Base-by-base conservation (phyloP, 2,113 vertebrate species). In the Otocyon megalotis region DNA sequence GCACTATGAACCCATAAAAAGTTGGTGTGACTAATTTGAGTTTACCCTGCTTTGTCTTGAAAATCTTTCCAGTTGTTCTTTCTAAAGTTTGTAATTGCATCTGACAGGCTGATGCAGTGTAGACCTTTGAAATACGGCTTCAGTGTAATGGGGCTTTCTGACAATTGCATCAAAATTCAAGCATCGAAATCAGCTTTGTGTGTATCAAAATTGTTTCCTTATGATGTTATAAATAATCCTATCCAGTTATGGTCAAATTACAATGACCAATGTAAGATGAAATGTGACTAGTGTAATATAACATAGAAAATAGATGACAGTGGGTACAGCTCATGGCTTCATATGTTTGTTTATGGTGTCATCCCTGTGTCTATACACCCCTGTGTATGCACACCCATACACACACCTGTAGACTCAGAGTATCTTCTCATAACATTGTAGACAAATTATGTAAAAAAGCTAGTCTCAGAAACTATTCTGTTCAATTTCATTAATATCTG, bases 1-100 rank as follows among this genome's bases (percentile, higher is more conserved):
- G 16, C 28, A 95, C 43, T 54, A 24, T 71, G 94, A 93, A 82
- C n/a, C 30, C 87, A 69, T 76, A 67, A 96, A 97, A 95, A 72
- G 48, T 76, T 76, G 53, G 76, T 79, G 13, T 71, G 72, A 77
- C 85, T 97, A 69, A 97, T 93, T 82, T 37, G 19, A 77, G 79
- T 85, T 89, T 94, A 76, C 16, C 6, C 17, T 87, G 19, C 50
- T 92, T 96, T 93, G 63, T 81, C 48, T 93, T 76, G 37, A 92
- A 67, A 74, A 80, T 81, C 16, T 85, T 63, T 94, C 67, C 26
- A 26, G 28, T 56, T 89, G 28, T 53, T 96, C 19, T 69, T 63
- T 48, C 56, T 74, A 83, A 88, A 22, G 5, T 94, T 81, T 79
- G 43, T 71, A 32, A 83, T 67, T 83, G 9, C 11, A 74, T 54